Evolutionary conservation across 2,888 invertebrate genomes (phyloP).

Genomic region (Chrysolina oricalcia): DNA sequence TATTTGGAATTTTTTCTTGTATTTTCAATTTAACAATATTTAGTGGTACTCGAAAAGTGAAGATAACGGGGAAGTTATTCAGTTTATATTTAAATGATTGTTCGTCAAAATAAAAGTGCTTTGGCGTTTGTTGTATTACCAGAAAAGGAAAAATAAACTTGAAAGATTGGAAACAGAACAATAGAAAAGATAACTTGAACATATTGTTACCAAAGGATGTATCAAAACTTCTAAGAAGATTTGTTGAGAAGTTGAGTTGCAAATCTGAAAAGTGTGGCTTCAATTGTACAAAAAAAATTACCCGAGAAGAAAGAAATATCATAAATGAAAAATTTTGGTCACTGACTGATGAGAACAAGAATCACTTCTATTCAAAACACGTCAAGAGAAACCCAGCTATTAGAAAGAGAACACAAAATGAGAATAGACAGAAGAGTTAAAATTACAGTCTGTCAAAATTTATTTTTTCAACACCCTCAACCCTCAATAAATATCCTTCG

Average conservation of each 20-base stretch:
- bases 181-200: neutral
- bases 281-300: conserved; percentile 9
- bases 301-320: neutral
- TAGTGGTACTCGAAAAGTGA: no score
- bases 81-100: no score
- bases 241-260: neutral
- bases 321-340: conserved; percentile 18
- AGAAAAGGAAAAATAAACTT: neutral
- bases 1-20: no score
- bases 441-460: neutral
- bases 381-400: neutral
- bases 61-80: no score
- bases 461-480: neutral
- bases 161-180: conserved; percentile 19
- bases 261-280: conserved; percentile 3
- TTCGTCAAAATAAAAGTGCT: no score
- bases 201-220: neutral
- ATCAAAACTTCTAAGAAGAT: conserved; percentile 1
- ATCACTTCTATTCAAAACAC: conserved; percentile 6
- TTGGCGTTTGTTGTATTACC: no score
- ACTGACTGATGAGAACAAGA: conserved; percentile 1
- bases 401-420: neutral
- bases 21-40: no score
- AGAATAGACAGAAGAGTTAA: neutral
- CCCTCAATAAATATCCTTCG: neutral